Percentiles rank a stretch among this genome's conserved stretches.
Evolutionary conservation across 2,888 invertebrate species (phyloP).

Genomic region (Lymantria monacha): DNA sequence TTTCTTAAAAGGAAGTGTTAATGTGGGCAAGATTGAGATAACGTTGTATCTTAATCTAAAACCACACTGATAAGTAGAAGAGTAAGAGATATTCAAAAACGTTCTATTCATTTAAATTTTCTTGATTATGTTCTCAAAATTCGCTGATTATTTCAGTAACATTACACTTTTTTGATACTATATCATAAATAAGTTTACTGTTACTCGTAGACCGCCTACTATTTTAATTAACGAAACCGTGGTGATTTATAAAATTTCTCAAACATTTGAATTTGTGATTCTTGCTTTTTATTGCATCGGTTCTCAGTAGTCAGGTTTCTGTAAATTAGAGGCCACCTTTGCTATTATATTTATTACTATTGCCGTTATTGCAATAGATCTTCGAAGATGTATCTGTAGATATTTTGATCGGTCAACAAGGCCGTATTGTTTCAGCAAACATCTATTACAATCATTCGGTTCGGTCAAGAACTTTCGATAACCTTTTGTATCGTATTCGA

Average conservation of each 20-base stretch:
- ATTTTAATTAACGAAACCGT: too few relatives aligned
- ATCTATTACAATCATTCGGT: constrained; percentile 32
- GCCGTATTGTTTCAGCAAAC: constrained; percentile 34
- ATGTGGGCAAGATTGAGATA: too few relatives aligned
- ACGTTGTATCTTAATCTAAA: too few relatives aligned
- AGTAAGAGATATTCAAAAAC: too few relatives aligned
- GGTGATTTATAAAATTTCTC: neutral
- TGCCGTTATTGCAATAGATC: constrained; percentile 12
- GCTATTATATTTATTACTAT: constrained; percentile 11
- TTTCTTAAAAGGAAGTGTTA: too few relatives aligned
- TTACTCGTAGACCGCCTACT: too few relatives aligned
- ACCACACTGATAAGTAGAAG: too few relatives aligned
- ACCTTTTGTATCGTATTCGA: constrained; percentile 44
- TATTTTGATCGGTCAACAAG: constrained; percentile 35
- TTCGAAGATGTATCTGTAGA: neutral
- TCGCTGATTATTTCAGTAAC: too few relatives aligned
- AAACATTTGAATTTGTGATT: neutral
- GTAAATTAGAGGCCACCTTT: neutral
- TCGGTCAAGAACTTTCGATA: constrained; percentile 52
- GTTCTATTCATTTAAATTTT: too few relatives aligned
- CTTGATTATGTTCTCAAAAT: too few relatives aligned
- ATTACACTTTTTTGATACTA: too few relatives aligned
- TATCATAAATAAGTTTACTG: too few relatives aligned
- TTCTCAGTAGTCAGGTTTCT: constrained; percentile 1
- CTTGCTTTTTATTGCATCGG: neutral